phyloP scores from a whole-genome alignment of 1,140 invertebrate species.

The Patella vulgata region DNA sequence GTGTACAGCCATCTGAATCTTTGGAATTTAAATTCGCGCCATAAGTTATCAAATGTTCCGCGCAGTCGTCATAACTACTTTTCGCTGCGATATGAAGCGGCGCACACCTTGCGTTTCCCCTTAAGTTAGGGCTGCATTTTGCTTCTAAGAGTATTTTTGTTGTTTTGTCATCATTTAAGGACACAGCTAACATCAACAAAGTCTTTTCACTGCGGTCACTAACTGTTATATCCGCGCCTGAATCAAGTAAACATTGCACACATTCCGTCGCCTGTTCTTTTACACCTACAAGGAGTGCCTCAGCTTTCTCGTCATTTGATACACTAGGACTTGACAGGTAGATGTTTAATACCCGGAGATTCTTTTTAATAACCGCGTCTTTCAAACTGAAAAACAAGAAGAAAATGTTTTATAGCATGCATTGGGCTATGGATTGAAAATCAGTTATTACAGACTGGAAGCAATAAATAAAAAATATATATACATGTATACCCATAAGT shows the following conservation, averaged over 20 bases:
- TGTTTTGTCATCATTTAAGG: slow-evolving; percentile 26
- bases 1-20: slow-evolving; percentile 50
- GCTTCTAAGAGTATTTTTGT: slow-evolving; percentile 31
- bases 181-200: slow-evolving; percentile 38
- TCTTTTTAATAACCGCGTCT: slow-evolving; percentile 34
- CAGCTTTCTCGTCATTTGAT: not conserved
- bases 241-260: slow-evolving; percentile 3
- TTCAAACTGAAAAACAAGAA: slow-evolving; percentile 25
- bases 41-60: slow-evolving; percentile 38
- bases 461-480: too few relatives aligned
- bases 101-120: slow-evolving; percentile 25
- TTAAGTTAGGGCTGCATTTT: slow-evolving; percentile 30
- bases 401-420: too few relatives aligned
- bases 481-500: too few relatives aligned
- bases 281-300: slow-evolving; percentile 6
- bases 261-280: slow-evolving; percentile 4
- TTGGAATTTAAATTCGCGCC: slow-evolving; percentile 41
- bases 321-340: slow-evolving; percentile 13
- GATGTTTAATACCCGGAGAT: slow-evolving; percentile 19
- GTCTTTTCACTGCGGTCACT: slow-evolving; percentile 29
- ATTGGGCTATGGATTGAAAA: too few relatives aligned
- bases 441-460: slow-evolving; percentile 16
- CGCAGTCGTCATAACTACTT: slow-evolving; percentile 39
- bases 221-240: slow-evolving; percentile 10
- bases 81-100: slow-evolving; percentile 56